Conservation (phyloP, 2,797 vertebrate species). For the Lagocephalus sceleratus region DNA sequence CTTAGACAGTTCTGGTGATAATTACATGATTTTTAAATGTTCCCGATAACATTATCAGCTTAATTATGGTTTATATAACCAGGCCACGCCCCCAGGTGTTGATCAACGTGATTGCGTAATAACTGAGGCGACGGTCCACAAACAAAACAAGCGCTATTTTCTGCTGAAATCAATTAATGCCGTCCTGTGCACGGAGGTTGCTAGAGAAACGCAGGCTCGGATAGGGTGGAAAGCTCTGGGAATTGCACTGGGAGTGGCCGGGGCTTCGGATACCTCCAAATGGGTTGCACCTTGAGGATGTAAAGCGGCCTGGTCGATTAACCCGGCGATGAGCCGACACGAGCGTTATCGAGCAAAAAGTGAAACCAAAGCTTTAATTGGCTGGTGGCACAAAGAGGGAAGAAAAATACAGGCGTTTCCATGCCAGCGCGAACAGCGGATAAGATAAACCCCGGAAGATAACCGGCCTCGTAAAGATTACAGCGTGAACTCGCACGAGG, state of each 20-base stretch:
- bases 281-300: too few species aligned
- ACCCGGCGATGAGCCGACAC: neutral
- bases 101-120: too few species aligned
- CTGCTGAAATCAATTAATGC: too few species aligned
- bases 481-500: neutral
- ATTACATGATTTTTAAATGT: too few species aligned
- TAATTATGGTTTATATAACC: too few species aligned
- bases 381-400: neutral
- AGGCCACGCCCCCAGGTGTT: too few species aligned
- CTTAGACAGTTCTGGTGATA: too few species aligned
- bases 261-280: neutral
- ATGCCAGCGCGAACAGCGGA: slow-evolving; percentile 34
- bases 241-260: neutral
- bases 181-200: too few species aligned
- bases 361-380: slow-evolving; percentile 11
- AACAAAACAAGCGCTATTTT: too few species aligned
- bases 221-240: neutral
- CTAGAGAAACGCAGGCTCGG: neutral
- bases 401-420: slow-evolving; percentile 30
- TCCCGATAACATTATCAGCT: too few species aligned
- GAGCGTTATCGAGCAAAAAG: neutral
- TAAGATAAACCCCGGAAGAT: slow-evolving; percentile 46
- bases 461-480: slow-evolving; percentile 29
- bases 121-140: too few species aligned
- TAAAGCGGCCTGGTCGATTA: neutral